Evolutionary conservation across 2,113 vertebrate genomes (phyloP), one percentile per base, ranked within the genome.

Genomic region (Hippocampus zosterae): DNA sequence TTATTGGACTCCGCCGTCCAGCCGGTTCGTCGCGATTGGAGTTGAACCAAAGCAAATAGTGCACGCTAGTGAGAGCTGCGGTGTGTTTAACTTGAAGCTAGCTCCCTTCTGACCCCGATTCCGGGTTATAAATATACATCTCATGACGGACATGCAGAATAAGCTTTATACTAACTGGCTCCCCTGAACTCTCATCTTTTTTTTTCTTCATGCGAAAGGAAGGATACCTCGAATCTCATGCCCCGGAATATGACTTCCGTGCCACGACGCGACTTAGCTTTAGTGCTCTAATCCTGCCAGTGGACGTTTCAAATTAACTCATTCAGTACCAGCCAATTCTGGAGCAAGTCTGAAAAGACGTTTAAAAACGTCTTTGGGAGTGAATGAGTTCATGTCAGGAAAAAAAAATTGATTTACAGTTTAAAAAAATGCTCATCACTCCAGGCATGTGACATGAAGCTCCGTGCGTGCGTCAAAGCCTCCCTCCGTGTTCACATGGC

Each of bases 21-120:
- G 71, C 16, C 18, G 25, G 61, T 44, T 64, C 11, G 69, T 62
- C 67, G 52, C 21, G 72, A 56, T 74, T 82, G 85, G 85, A 81
- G n/a, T 57, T 50, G 21, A 66, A 73, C 87, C 77, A 88, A 88
- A 85, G 71, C 55, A 75, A 87, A 87, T 78, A 82, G 77, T 72
- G 73, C 68, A 79, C 77, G 70, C 75, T 74, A 78, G 88, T 87
- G 73, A 75, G 81, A 75, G 77, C 67, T 73, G 53, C 33, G 74
- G 46, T 72, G 55, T 70, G 3, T 33, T 55, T 76, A 62, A 40
- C 66, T 74, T 67, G 46, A 68, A 62, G 67, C 68, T 79, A 62
- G 67, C 68, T 79, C 75, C 67, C 69, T 68, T 61, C 62, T 70
- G 71, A 78, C 74, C 74, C 81, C 27, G 72, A 15, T 74, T 78